Evolutionary conservation across 1,140 invertebrate species (phyloP).

Genomic region (Drosophila bocqueti): DNA sequence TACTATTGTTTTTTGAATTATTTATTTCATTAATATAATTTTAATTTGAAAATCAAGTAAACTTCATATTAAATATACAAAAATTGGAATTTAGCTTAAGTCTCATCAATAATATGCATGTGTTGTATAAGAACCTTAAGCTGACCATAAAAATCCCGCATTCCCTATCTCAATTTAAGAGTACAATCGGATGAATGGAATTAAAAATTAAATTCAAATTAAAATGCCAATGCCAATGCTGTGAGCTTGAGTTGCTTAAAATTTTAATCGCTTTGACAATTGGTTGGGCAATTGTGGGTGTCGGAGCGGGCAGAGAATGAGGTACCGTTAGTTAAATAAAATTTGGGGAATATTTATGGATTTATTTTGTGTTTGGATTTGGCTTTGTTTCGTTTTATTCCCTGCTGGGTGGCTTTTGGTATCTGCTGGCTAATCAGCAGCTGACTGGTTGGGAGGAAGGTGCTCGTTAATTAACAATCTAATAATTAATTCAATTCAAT

Average conservation of each 20-base stretch:
- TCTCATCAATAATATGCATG: not conserved
- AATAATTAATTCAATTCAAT: constrained; percentile 59
- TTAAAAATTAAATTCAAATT: constrained; percentile 54
- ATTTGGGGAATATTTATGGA: constrained; percentile 40
- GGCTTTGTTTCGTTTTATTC: constrained; percentile 8
- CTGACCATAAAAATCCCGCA: not conserved
- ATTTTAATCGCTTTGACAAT: constrained; percentile 41
- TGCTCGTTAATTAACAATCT: constrained; percentile 58
- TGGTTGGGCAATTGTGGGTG: constrained; percentile 17
- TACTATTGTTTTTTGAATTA: not conserved
- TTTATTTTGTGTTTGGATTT: constrained; percentile 18
- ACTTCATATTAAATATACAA: not conserved
- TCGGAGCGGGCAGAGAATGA: not conserved
- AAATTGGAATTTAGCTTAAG: too few relatives aligned
- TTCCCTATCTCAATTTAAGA: constrained; percentile 6
- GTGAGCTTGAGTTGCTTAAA: constrained; percentile 24
- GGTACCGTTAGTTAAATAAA: constrained; percentile 34
- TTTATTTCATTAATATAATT: not conserved
- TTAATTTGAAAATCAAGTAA: not conserved
- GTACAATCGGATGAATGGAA: constrained; percentile 30
- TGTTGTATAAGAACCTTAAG: not conserved
- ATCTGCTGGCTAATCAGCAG: constrained; percentile 48
- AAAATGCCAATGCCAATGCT: constrained; percentile 41
- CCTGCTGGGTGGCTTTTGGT: constrained; percentile 23
- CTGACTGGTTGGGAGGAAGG: constrained; percentile 14